A percentile compares a stretch with the other conserved stretches of the same genome.
Conservation (phyloP, 37 sponge, comb jelly and placozoan genomes). For the Eunapius fragilis region DNA sequence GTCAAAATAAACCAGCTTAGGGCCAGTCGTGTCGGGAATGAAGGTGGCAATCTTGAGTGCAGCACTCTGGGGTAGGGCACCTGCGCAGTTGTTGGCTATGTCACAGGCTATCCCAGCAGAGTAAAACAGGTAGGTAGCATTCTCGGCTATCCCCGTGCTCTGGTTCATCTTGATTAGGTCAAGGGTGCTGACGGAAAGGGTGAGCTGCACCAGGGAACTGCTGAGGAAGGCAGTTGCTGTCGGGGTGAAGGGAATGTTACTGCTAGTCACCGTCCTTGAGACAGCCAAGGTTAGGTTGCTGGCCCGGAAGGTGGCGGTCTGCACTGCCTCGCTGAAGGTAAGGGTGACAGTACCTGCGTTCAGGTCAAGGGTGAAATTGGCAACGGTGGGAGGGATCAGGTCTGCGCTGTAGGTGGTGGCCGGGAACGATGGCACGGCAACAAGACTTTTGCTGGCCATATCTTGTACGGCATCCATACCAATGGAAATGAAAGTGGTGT, state of each 20-base stretch:
- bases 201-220: slow-evolving; percentile 22
- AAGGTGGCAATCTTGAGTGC: slow-evolving; percentile 46
- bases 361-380: slow-evolving; percentile 70
- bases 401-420: slow-evolving; percentile 69
- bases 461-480: slow-evolving; percentile 49
- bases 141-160: slow-evolving; percentile 34
- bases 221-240: background rate
- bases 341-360: slow-evolving; percentile 56
- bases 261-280: background rate
- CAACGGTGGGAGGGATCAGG: slow-evolving; percentile 54
- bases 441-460: slow-evolving; percentile 35
- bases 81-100: slow-evolving; percentile 72
- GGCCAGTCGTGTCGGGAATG: slow-evolving; percentile 67
- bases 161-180: slow-evolving; percentile 57
- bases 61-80: background rate
- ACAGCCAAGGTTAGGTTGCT: slow-evolving; percentile 31
- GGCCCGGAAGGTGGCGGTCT: slow-evolving; percentile 28
- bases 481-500: slow-evolving; percentile 51
- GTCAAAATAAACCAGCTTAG: slow-evolving; percentile 59
- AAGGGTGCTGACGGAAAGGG: slow-evolving; percentile 11
- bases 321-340: slow-evolving; percentile 76
- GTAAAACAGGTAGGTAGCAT: slow-evolving; percentile 58
- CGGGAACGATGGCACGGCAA: background rate
- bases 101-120: slow-evolving; percentile 46
- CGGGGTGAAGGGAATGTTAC: background rate